A percentile compares a stretch with the other conserved stretches of the same genome.
Evolutionary conservation across 2,888 invertebrate genomes (phyloP).

Genomic region (Anoplius nigerrimus): DNA sequence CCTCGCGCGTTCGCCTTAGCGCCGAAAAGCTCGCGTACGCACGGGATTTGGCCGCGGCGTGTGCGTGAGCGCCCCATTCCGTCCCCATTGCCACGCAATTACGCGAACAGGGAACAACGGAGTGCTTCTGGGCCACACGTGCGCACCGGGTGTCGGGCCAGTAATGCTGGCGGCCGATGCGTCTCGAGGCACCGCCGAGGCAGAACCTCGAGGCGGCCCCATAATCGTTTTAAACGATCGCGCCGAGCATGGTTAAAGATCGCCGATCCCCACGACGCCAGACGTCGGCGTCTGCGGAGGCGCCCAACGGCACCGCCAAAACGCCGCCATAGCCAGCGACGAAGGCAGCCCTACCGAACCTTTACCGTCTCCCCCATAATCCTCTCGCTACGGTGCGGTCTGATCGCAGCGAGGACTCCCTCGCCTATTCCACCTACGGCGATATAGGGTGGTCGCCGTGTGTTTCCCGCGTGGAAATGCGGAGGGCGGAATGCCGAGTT

Average conservation of each 20-base stretch:
- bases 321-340: neutral
- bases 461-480: too few species aligned
- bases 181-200: neutral
- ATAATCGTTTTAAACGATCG: constrained; percentile 50
- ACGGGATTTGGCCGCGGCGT: neutral
- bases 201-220: neutral
- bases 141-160: constrained; percentile 11
- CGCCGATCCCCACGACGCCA: constrained; percentile 39
- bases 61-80: constrained; percentile 24
- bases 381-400: neutral
- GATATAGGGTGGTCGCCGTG: neutral
- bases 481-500: too few species aligned
- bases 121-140: constrained; percentile 23
- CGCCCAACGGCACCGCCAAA: too few species aligned
- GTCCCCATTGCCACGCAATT: constrained; percentile 57
- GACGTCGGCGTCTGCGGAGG: neutral
- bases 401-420: neutral
- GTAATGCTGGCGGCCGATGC: constrained; percentile 37
- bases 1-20: constrained; percentile 3
- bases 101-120: constrained; percentile 25
- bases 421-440: too few species aligned
- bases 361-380: too few species aligned
- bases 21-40: constrained; percentile 5
- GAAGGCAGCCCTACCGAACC: too few species aligned
- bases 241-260: constrained; percentile 43